Percentiles rank a stretch among this genome's conserved stretches.
Evolutionary conservation across 2,113 vertebrate species (phyloP).

Genomic region (Taurulus bubalis): DNA sequence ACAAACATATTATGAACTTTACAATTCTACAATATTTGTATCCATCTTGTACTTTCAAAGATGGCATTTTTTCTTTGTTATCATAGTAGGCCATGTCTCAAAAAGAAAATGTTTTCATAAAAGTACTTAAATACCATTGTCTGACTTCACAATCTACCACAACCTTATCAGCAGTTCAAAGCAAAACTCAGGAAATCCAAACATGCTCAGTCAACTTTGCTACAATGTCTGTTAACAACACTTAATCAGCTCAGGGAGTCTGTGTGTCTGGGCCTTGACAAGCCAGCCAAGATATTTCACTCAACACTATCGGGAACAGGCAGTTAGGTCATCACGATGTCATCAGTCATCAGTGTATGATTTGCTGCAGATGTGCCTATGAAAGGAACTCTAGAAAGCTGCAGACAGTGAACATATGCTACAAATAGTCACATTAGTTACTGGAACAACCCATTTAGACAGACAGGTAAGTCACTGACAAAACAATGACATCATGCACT

Average conservation of each 20-base stretch:
- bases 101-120: neutral
- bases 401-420: slow-evolving; percentile 63
- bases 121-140: neutral
- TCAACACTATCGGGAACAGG: slow-evolving; percentile 57
- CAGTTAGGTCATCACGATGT: slow-evolving; percentile 66
- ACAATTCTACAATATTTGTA: neutral
- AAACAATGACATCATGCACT: slow-evolving; percentile 64
- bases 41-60: neutral
- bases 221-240: slow-evolving; percentile 35
- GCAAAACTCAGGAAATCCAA: neutral
- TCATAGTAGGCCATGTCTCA: neutral
- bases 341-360: slow-evolving; percentile 67
- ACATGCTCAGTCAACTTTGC: slow-evolving; percentile 11
- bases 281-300: slow-evolving; percentile 51
- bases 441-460: slow-evolving; percentile 42
- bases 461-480: slow-evolving; percentile 65
- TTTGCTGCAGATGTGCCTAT: slow-evolving; percentile 69
- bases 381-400: slow-evolving; percentile 28
- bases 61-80: neutral
- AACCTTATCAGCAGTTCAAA: slow-evolving; percentile 4
- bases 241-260: slow-evolving; percentile 52
- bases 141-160: neutral
- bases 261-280: slow-evolving; percentile 50
- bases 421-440: slow-evolving; percentile 51
- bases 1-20: neutral